Evolutionary conservation across 2,888 invertebrate species (phyloP).

Genomic region (Lepidochitona cinerea): DNA sequence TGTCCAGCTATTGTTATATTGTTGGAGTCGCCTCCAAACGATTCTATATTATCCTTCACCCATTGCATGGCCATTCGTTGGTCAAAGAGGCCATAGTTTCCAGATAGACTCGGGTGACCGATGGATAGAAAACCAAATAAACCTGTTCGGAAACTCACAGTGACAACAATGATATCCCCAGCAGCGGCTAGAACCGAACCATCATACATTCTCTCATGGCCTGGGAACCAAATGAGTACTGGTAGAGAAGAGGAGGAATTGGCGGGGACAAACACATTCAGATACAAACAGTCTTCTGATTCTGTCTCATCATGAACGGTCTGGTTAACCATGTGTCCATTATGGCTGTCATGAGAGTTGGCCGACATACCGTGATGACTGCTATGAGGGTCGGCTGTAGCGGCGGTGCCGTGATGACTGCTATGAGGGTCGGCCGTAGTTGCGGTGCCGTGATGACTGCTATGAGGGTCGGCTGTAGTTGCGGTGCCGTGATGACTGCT

Average conservation of each 20-base stretch:
- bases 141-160: neutral
- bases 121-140: neutral
- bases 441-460: neutral
- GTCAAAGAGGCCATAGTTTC: neutral
- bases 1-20: neutral
- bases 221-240: neutral
- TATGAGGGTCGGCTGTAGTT: neutral
- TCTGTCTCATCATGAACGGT: too few relatives aligned
- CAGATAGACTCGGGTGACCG: neutral
- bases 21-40: neutral
- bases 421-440: neutral
- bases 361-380: neutral
- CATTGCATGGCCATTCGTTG: neutral
- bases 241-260: neutral
- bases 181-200: neutral
- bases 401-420: neutral
- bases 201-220: neutral
- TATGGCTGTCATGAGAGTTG: neutral
- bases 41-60: neutral
- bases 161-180: neutral
- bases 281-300: neutral
- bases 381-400: neutral
- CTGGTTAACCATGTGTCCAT: neutral
- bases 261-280: neutral
- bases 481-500: neutral